These are phyloP conservation scores for Herpetotheres cachinnans DNA, from an alignment of 2,113 vertebrate species.

Conservation along the genomic window DNA sequence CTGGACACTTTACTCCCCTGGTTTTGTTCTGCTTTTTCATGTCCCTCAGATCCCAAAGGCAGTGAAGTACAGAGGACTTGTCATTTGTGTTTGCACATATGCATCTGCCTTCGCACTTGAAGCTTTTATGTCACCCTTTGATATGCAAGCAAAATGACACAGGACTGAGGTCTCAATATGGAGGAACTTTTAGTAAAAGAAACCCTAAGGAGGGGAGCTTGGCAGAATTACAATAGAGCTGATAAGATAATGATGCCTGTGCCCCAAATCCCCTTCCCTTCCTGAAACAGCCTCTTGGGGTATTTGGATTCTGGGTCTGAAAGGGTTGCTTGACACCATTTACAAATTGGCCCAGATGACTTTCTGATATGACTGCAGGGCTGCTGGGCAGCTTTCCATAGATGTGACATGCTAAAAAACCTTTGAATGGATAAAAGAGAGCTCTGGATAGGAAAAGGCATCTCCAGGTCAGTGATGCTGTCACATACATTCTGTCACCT, in stretches of 20 bases:
- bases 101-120: neutral
- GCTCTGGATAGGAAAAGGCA: neutral
- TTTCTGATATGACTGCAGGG: neutral
- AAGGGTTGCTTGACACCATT: neutral
- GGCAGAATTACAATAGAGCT: neutral
- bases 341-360: neutral
- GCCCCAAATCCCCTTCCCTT: neutral
- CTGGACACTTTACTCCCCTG: neutral
- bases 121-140: conserved; percentile 2
- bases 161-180: neutral
- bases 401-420: neutral
- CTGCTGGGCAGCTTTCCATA: neutral
- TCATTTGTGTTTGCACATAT: neutral
- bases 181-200: neutral
- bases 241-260: neutral
- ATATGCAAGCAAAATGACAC: neutral
- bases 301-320: neutral
- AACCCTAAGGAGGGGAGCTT: neutral
- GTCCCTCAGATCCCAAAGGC: neutral
- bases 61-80: neutral
- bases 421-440: neutral
- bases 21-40: neutral
- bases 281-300: neutral
- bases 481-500: neutral
- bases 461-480: neutral